Evolutionary conservation across 2,888 invertebrate species (phyloP).

Genomic region (Athripsodes cinereus): DNA sequence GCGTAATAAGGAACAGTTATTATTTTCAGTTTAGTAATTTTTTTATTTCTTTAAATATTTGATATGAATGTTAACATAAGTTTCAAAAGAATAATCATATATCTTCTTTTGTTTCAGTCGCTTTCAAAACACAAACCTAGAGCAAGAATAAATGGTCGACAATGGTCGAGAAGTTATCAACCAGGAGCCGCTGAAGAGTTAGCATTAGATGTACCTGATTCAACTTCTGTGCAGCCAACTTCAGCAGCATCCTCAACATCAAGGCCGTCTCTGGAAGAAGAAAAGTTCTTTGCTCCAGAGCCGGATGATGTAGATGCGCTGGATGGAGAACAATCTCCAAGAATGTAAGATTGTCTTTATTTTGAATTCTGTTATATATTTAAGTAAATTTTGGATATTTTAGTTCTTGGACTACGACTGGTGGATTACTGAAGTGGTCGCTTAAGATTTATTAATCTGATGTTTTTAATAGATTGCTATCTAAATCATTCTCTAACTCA

Average conservation of each 20-base stretch:
- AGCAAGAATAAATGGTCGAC: constrained; percentile 52
- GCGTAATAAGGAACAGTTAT: no score
- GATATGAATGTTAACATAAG: background rate
- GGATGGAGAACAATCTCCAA: constrained; percentile 36
- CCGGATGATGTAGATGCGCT: constrained; percentile 43
- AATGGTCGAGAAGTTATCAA: constrained; percentile 69
- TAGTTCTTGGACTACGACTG: no score
- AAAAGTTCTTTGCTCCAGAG: constrained; percentile 52
- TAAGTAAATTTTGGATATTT: no score
- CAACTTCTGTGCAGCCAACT: constrained; percentile 34
- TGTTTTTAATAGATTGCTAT: no score
- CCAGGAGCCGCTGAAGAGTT: constrained; percentile 38
- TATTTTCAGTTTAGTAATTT: no score
- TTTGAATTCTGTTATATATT: no score
- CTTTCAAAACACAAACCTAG: constrained; percentile 56
- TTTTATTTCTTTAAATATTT: no score
- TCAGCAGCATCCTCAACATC: constrained; percentile 39
- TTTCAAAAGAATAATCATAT: background rate
- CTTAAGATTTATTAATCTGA: no score
- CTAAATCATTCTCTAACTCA: no score
- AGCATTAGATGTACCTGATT: constrained; percentile 8
- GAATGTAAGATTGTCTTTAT: constrained; percentile 20
- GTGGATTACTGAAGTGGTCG: no score
- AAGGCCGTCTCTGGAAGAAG: constrained; percentile 43
- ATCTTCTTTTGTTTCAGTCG: constrained; percentile 38